phyloP scores from a whole-genome alignment of 1,140 invertebrate species.

The Drosophila nannoptera region DNA sequence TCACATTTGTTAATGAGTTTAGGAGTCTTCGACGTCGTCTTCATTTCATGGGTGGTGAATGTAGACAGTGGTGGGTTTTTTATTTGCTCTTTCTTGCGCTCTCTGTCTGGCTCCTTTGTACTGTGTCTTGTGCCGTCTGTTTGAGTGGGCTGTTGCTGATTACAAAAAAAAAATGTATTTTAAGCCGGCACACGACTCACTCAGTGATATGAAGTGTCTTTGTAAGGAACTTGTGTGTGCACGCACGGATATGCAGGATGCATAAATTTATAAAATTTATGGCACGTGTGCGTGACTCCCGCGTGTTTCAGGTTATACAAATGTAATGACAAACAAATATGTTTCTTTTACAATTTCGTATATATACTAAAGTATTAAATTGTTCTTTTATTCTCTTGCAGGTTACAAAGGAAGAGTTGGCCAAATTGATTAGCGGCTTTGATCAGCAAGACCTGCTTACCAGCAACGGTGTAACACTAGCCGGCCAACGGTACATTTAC shows the following conservation, averaged over 20 bases:
- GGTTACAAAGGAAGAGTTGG: constrained; percentile 93
- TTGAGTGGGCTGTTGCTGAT: constrained; percentile 50
- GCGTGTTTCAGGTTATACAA: background rate
- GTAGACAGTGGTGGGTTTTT: constrained; percentile 47
- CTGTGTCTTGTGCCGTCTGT: background rate
- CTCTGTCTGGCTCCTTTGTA: constrained; percentile 3
- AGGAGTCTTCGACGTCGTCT: constrained; percentile 37
- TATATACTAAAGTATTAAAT: background rate
- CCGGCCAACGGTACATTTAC: constrained; percentile 94
- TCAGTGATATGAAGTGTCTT: background rate
- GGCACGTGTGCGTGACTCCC: constrained; percentile 52
- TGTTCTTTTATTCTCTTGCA: constrained; percentile 68
- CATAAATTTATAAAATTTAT: constrained; percentile 57
- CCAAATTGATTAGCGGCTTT: constrained; percentile 91
- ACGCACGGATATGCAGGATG: constrained; percentile 17
- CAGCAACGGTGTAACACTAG: constrained; percentile 92
- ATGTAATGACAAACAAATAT: background rate
- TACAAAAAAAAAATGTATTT: constrained; percentile 46
- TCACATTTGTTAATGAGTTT: constrained; percentile 64
- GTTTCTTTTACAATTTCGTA: background rate
- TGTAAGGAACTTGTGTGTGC: constrained; percentile 29
- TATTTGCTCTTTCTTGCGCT: constrained; percentile 16
- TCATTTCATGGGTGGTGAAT: constrained; percentile 65
- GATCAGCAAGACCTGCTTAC: constrained; percentile 91
- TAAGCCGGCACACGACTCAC: constrained; percentile 30